These are phyloP conservation scores for Larimichthys polyactis DNA, from an alignment of 2,113 vertebrate species.

Conservation along the genomic window DNA sequence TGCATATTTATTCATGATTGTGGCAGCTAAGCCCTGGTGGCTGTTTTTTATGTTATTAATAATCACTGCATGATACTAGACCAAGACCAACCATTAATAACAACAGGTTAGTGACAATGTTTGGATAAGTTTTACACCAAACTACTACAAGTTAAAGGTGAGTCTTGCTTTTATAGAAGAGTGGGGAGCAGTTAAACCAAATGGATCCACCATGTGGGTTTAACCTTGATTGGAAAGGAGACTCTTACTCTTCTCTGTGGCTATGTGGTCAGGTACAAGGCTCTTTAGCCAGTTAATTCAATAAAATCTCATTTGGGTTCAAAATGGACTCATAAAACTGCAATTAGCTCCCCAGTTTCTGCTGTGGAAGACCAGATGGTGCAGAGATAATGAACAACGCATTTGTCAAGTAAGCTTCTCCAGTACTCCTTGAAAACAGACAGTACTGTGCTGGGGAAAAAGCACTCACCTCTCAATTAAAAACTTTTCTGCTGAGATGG, in stretches of 20 bases:
- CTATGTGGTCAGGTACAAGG: not conserved
- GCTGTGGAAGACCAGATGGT: slow-evolving; percentile 52
- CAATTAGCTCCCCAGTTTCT: slow-evolving; percentile 18
- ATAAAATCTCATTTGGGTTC: slow-evolving; percentile 12
- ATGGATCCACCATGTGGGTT: not conserved
- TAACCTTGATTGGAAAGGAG: not conserved
- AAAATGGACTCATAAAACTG: slow-evolving; percentile 5
- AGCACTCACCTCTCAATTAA: slow-evolving; percentile 11
- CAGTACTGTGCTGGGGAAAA: slow-evolving; percentile 10
- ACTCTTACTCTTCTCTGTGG: not conserved
- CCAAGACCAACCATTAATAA: not conserved
- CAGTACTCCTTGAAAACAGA: slow-evolving; percentile 23
- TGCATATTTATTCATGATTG: not conserved
- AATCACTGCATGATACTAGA: not conserved
- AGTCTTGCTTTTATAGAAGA: not conserved
- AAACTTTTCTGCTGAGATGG: slow-evolving; percentile 38
- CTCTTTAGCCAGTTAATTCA: slow-evolving; percentile 21
- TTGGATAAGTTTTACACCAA: not conserved
- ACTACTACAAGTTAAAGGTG: not conserved
- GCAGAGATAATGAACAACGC: slow-evolving; percentile 52
- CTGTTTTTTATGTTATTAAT: slow-evolving; percentile 1
- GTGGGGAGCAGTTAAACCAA: not conserved
- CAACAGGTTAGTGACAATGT: not conserved
- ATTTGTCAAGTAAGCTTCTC: slow-evolving; percentile 38
- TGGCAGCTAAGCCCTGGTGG: not conserved